Percentiles rank a stretch among this genome's conserved stretches.
Evolutionary conservation across 2,888 invertebrate genomes (phyloP).

Genomic region (Malachius bipustulatus): DNA sequence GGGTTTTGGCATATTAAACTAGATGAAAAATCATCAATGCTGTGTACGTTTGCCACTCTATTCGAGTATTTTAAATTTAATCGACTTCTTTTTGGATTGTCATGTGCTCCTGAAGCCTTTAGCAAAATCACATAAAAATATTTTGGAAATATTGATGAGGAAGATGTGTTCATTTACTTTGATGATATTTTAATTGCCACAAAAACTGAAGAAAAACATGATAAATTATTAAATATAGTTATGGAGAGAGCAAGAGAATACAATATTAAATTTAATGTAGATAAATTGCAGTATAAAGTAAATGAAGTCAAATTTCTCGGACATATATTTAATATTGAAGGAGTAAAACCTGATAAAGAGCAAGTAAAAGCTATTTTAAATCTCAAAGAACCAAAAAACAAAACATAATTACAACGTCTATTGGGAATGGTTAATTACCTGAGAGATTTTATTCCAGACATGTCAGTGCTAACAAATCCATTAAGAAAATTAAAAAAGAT

Average conservation of each 20-base stretch:
- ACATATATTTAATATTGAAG: conserved; percentile 13
- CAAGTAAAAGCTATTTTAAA: conserved; percentile 11
- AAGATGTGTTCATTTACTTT: conserved; percentile 20
- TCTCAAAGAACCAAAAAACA: conserved; percentile 9
- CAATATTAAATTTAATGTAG: conserved; percentile 16
- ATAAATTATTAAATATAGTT: conserved; percentile 16
- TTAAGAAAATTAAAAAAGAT: conserved; percentile 4
- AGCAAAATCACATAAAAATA: conserved; percentile 13
- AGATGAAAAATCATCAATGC: conserved; percentile 10
- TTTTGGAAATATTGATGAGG: conserved; percentile 18
- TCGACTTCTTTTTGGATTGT: conserved; percentile 16
- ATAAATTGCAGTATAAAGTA: conserved; percentile 14
- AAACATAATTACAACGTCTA: conserved; percentile 8
- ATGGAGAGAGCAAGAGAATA: conserved; percentile 13
- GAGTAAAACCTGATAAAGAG: conserved; percentile 11
- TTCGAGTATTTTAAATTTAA: neutral
- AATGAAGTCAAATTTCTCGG: conserved; percentile 17
- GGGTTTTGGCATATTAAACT: conserved; percentile 16
- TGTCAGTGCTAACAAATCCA: neutral
- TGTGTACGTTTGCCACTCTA: conserved; percentile 6
- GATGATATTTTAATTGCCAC: conserved; percentile 23
- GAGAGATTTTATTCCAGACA: conserved; percentile 5
- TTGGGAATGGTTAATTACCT: conserved; percentile 16
- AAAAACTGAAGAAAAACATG: conserved; percentile 17
- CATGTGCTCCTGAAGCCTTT: conserved; percentile 19